Evolutionary conservation across 2,113 vertebrate species (phyloP).

Genomic region (Falcunculus frontatus): DNA sequence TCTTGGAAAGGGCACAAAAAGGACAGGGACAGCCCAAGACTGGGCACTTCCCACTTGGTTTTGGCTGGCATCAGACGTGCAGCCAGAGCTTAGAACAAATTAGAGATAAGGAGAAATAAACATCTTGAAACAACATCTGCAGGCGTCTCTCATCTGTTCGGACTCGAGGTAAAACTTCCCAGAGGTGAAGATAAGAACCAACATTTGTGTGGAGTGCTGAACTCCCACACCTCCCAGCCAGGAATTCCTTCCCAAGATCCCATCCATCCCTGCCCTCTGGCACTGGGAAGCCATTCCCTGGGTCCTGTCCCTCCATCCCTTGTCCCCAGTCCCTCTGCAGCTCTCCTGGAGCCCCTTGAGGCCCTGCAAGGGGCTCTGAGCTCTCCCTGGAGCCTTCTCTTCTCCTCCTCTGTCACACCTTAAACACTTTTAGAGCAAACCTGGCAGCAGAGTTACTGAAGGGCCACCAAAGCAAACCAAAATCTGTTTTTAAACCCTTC

Average conservation of each 20-base stretch:
- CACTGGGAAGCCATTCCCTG: neutral
- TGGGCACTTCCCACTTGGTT: too few relatives aligned
- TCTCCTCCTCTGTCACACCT: neutral
- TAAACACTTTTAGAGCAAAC: neutral
- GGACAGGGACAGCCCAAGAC: too few relatives aligned
- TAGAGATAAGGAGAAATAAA: too few relatives aligned
- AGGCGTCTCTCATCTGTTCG: too few relatives aligned
- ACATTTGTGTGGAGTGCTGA: too few relatives aligned
- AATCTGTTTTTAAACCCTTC: neutral
- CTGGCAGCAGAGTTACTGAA: neutral
- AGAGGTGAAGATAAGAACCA: too few relatives aligned
- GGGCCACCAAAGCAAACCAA: neutral
- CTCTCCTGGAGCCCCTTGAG: neutral
- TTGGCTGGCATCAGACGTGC: too few relatives aligned
- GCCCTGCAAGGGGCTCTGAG: neutral
- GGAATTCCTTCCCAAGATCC: rapidly evolving
- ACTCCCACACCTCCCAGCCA: too few relatives aligned
- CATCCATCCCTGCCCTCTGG: neutral
- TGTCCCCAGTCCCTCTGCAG: neutral
- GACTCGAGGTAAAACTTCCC: too few relatives aligned
- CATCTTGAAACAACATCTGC: too few relatives aligned
- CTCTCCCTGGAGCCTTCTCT: neutral
- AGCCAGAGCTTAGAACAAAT: too few relatives aligned
- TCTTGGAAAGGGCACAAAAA: too few relatives aligned
- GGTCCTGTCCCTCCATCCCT: rapidly evolving